These are phyloP conservation scores for Gonatopus flavifemur DNA, from an alignment of 1,140 invertebrate species.

Conservation along the genomic window DNA sequence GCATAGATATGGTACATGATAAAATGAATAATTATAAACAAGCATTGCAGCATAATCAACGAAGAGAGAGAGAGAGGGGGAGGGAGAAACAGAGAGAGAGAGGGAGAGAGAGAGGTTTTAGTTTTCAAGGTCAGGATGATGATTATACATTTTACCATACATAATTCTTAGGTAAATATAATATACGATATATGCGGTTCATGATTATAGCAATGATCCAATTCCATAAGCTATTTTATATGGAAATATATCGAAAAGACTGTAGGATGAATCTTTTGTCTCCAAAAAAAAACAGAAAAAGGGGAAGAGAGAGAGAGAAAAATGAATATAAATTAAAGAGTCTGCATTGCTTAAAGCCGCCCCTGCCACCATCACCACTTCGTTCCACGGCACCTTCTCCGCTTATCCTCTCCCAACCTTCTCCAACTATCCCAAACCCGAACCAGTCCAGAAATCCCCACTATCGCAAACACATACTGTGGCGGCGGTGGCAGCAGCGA, in stretches of 20 bases:
- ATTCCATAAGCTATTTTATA: too few relatives aligned
- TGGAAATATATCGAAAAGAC: too few relatives aligned
- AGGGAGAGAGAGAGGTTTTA: conserved; percentile 13
- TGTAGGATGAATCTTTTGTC: too few relatives aligned
- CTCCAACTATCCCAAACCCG: conserved; percentile 37
- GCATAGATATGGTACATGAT: too few relatives aligned
- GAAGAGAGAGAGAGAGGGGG: background rate
- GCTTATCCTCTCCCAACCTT: conserved; percentile 22
- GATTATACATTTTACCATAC: too few relatives aligned
- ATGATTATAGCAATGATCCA: too few relatives aligned
- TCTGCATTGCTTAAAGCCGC: conserved; percentile 2
- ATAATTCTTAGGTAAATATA: too few relatives aligned
- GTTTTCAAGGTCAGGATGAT: too few relatives aligned
- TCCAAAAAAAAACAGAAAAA: too few relatives aligned
- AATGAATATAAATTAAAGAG: background rate
- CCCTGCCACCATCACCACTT: conserved; percentile 24
- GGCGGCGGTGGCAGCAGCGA: conserved; percentile 24
- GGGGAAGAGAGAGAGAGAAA: background rate
- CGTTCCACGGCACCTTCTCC: conserved; percentile 27
- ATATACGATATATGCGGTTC: too few relatives aligned
- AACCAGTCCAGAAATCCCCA: conserved; percentile 47
- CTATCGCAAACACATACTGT: conserved; percentile 28
- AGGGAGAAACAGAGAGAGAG: conserved; percentile 4
- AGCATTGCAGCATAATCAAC: background rate
- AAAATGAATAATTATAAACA: too few relatives aligned